A percentile compares a stretch with the other conserved stretches of the same genome.
Evolutionary conservation across 2,888 invertebrate species (phyloP).

Genomic region (Drosophila niveifrons): DNA sequence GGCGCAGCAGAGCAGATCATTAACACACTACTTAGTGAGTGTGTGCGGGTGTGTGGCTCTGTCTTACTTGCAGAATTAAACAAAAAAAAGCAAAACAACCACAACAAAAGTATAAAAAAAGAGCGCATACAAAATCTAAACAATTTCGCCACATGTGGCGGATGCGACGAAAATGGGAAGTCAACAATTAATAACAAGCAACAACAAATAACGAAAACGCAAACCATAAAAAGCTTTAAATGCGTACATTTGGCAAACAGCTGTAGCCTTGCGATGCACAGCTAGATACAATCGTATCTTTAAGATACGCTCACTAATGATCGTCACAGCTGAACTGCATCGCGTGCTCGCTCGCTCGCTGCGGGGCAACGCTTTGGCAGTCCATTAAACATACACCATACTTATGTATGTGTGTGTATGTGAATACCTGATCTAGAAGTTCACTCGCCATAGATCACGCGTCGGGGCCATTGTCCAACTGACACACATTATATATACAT

Average conservation of each 20-base stretch:
- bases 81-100: conserved; percentile 16
- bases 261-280: conserved; percentile 18
- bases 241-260: conserved; percentile 17
- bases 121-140: conserved; percentile 46
- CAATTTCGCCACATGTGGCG: conserved; percentile 55
- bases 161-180: conserved; percentile 55
- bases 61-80: conserved; percentile 35
- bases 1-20: conserved; percentile 67
- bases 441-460: conserved; percentile 33
- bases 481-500: conserved; percentile 44
- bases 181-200: conserved; percentile 59
- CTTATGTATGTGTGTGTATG: not conserved
- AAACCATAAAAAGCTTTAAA: conserved; percentile 24
- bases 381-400: conserved; percentile 6
- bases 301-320: conserved; percentile 41
- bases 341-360: conserved; percentile 21
- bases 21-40: conserved; percentile 33
- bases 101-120: conserved; percentile 23
- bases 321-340: conserved; percentile 30
- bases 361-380: conserved; percentile 1
- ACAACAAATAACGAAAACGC: conserved; percentile 20
- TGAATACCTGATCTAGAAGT: conserved; percentile 36
- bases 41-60: conserved; percentile 23
- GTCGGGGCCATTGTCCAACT: conserved; percentile 43
- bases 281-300: conserved; percentile 30